A percentile compares a stretch with the other conserved stretches of the same genome.
Evolutionary conservation across 2,888 invertebrate species (phyloP).

Genomic region (Antitype chi): DNA sequence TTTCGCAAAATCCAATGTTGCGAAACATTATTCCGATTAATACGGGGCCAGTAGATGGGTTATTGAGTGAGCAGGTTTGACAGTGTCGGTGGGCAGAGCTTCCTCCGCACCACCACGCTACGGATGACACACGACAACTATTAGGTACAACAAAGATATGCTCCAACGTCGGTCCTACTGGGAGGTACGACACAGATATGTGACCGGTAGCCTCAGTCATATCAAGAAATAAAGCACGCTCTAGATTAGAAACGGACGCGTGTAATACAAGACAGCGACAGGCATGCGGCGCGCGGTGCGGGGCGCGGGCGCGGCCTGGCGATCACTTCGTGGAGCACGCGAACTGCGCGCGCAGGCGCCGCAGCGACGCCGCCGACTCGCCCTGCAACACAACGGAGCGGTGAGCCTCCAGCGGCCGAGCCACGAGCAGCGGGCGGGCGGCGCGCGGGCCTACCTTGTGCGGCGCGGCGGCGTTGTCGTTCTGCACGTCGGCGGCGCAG

Average conservation of each 20-base stretch:
- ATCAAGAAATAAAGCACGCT: conserved; percentile 48
- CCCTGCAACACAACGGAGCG: conserved; percentile 59
- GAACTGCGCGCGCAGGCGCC: conserved; percentile 84
- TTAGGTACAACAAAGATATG: conserved; percentile 67
- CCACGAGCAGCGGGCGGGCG: conserved; percentile 53
- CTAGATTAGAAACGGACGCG: conserved; percentile 30
- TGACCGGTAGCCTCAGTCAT: conserved; percentile 38
- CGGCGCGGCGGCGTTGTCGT: conserved; percentile 76
- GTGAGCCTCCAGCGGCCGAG: not conserved
- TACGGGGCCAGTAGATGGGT: not conserved
- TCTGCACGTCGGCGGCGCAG: conserved; percentile 74
- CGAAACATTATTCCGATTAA: not conserved
- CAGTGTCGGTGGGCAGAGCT: not conserved
- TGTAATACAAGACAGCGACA: conserved; percentile 55
- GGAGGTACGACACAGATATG: conserved; percentile 46
- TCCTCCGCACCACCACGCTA: not conserved
- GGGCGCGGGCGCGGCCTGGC: not conserved
- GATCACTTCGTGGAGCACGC: conserved; percentile 84
- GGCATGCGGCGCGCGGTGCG: not conserved
- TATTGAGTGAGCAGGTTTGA: not conserved
- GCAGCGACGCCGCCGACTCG: conserved; percentile 76
- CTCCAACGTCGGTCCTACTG: conserved; percentile 65
- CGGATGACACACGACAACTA: conserved; percentile 23
- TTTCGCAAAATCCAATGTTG: not conserved
- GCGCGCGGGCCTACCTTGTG: conserved; percentile 59